Percentiles rank a stretch among this genome's conserved stretches.
Evolutionary conservation across 2,113 vertebrate species (phyloP).

Genomic region (Sorex araneus): DNA sequence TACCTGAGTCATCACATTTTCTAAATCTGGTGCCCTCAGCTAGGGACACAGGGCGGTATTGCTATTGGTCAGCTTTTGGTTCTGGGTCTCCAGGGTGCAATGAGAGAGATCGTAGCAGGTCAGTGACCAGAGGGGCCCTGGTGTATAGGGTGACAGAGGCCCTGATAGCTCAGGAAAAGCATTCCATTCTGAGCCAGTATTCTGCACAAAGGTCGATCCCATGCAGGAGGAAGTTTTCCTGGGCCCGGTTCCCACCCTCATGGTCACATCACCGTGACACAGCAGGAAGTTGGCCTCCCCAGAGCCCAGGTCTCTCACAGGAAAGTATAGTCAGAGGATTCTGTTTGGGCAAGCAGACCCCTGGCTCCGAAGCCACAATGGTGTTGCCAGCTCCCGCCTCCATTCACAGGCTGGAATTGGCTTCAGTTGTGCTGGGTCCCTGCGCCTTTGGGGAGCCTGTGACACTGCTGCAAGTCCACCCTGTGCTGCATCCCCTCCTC

Average conservation of each 20-base stretch:
- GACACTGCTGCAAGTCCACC: conserved; percentile 3
- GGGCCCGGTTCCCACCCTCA: conserved; percentile 78
- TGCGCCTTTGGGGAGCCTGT: not conserved
- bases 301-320: conserved; percentile 84
- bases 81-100: conserved; percentile 58
- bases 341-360: not conserved
- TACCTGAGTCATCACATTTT: conserved; percentile 75
- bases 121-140: conserved; percentile 46
- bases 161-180: conserved; percentile 71
- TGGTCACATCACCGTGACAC: conserved; percentile 76
- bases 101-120: conserved; percentile 48
- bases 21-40: conserved; percentile 72
- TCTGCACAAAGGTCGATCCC: conserved; percentile 74
- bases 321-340: conserved; percentile 73
- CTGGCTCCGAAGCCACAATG: conserved; percentile 14
- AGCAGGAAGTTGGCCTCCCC: conserved; percentile 78
- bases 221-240: conserved; percentile 81
- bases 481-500: not conserved
- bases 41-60: conserved; percentile 6
- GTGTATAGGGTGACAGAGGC: conserved; percentile 64
- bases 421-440: not conserved
- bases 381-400: not conserved
- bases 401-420: not conserved
- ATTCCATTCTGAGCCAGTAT: conserved; percentile 41
- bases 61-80: conserved; percentile 1